Base-by-base conservation (phyloP, 1,140 invertebrate species). In the Neuroterus valhalla region DNA sequence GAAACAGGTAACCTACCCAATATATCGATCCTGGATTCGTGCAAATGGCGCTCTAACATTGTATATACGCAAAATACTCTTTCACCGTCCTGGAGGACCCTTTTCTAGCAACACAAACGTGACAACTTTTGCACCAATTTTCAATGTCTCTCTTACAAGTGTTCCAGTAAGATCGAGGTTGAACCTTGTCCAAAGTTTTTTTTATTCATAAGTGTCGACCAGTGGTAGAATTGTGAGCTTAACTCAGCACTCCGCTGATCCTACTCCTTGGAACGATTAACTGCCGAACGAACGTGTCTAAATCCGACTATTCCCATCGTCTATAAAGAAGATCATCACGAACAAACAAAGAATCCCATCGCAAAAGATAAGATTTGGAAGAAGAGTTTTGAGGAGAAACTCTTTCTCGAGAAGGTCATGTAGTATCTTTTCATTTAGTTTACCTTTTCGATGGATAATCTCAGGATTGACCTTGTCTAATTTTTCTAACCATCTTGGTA, bases 51-150 rank as follows among this genome's bases (percentile, higher is more conserved):
- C 46, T 4, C 70, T 23, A 42, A 46, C 10, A 38, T 73, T 73
- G 46, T 72, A 77, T 69, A 81, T 80, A 31, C 78, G 73, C 0
- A 87, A 62, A 6, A 52, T 26, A 1, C 74, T 80, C 23, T 76
- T 73, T 0, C 62, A 74, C 23, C 71, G 70, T 12, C 19, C 23
- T 1, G 38, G 3, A 2, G 82, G 82, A 6, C 78, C 82, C 74
- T 84, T 83, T 17, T 62, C n/a, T 66, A 17, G 74, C 74, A 14
- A 77, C 62, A 75, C 81, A 85, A 15, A 31, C 52, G 1, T 10
- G n/a, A 71, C 82, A 86, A 14, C 78, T 82, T 8, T 67, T 43
- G 68, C 76, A 82, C 79, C 81, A 84, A 1, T 81, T 14, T 69
- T 78, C 69, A 0, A 85, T 73, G 8, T 81, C 78, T 23, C 52